Evolutionary conservation across 53 echinoderm and acorn worm species (phyloP).

Genomic region (Astropecten irregularis): DNA sequence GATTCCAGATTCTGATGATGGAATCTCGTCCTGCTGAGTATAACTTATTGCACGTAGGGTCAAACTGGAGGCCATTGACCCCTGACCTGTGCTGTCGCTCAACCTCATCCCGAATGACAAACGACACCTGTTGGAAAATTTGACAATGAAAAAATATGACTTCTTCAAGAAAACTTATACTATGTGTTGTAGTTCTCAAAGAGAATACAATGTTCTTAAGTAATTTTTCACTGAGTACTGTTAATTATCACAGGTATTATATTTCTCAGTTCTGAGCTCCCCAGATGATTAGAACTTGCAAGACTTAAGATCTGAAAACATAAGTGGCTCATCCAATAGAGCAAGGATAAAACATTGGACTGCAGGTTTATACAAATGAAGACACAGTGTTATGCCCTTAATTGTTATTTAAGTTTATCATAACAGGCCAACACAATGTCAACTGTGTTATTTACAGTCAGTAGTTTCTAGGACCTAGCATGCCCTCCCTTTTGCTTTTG

Average conservation of each 20-base stretch:
- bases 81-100: constrained; percentile 95
- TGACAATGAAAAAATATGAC: not conserved
- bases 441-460: too few species aligned
- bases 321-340: not conserved
- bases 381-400: too few species aligned
- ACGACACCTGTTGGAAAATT: constrained; percentile 73
- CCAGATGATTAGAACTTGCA: not conserved
- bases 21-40: constrained; percentile 96
- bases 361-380: too few species aligned
- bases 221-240: not conserved
- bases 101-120: constrained; percentile 94
- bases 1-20: constrained; percentile 97
- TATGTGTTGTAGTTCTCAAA: too few species aligned
- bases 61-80: constrained; percentile 97
- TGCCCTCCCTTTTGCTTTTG: too few species aligned
- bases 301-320: not conserved
- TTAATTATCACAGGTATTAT: not conserved
- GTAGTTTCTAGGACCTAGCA: too few species aligned
- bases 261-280: not conserved
- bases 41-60: constrained; percentile 80
- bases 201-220: not conserved
- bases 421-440: too few species aligned
- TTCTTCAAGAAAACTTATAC: not conserved
- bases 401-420: too few species aligned
- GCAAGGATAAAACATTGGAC: too few species aligned